phyloP scores from a whole-genome alignment of 2,797 vertebrate genomes.

The Emys orbicularis region DNA sequence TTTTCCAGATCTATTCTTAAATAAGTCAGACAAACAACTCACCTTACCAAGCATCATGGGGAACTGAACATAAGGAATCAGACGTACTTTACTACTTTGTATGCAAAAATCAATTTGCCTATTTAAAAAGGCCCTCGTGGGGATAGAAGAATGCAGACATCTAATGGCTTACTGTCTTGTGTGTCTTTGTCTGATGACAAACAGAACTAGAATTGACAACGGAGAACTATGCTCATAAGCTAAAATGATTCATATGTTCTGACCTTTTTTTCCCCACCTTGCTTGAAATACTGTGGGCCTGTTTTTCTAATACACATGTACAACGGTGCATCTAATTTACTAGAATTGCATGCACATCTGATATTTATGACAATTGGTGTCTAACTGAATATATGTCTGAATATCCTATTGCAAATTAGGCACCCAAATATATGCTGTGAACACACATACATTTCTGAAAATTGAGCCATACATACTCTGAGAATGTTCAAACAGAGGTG shows the following conservation, averaged over 20 bases:
- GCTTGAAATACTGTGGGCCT: neutral
- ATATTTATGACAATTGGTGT: constrained; percentile 5
- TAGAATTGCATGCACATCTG: neutral
- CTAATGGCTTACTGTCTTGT: constrained; percentile 71
- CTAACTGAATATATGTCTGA: neutral
- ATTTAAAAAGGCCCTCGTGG: constrained; percentile 62
- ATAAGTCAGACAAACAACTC: constrained; percentile 65
- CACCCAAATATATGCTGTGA: neutral
- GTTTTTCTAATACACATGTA: constrained; percentile 58
- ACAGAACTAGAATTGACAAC: constrained; percentile 72
- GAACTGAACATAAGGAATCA: constrained; percentile 66
- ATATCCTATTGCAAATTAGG: constrained; percentile 25
- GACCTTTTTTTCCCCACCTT: constrained; percentile 56
- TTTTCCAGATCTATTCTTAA: constrained; percentile 63
- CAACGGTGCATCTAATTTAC: neutral
- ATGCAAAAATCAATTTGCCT: constrained; percentile 75
- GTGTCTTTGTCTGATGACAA: constrained; percentile 72
- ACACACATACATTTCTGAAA: neutral
- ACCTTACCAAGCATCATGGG: constrained; percentile 53
- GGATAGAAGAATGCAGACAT: constrained; percentile 53
- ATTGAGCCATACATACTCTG: neutral
- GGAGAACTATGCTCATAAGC: constrained; percentile 46
- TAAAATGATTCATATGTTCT: constrained; percentile 67
- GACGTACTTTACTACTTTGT: constrained; percentile 67
- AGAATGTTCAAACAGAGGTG: constrained; percentile 3